Evolutionary conservation across 2,113 vertebrate species (phyloP).

Genomic region (Cheilinus undulatus): DNA sequence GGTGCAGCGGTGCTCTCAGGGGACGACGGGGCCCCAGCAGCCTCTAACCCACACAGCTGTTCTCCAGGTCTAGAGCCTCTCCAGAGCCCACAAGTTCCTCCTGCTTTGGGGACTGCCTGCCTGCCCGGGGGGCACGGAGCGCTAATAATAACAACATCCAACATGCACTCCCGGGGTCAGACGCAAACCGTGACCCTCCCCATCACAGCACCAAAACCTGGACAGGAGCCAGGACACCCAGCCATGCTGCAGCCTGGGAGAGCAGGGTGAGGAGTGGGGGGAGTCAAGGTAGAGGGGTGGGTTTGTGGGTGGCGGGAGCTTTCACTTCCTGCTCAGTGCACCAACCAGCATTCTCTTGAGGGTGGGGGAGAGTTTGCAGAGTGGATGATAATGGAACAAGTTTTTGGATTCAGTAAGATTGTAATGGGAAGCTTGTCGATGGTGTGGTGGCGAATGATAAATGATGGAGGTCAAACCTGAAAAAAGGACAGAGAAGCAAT

Average conservation of each 20-base stretch:
- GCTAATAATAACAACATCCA: conserved; percentile 97
- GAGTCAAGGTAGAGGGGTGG: conserved; percentile 15
- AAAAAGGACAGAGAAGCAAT: conserved; percentile 15
- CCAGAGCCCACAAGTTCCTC: conserved; percentile 77
- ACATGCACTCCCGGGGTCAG: conserved; percentile 88
- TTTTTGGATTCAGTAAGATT: conserved; percentile 34
- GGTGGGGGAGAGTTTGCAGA: conserved; percentile 37
- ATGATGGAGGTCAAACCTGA: conserved; percentile 36
- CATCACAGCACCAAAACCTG: conserved; percentile 87
- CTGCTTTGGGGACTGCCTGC: conserved; percentile 84
- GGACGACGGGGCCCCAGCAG: conserved; percentile 56
- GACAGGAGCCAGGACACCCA: conserved; percentile 83
- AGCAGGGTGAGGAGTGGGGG: conserved; percentile 57
- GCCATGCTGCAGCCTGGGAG: conserved; percentile 70
- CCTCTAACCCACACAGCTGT: conserved; percentile 84
- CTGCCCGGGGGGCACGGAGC: conserved; percentile 86
- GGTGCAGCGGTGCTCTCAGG: conserved; percentile 66
- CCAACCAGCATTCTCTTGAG: conserved; percentile 24
- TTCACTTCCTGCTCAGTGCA: conserved; percentile 72
- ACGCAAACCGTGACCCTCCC: conserved; percentile 87
- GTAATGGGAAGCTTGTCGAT: background rate
- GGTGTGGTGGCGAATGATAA: background rate
- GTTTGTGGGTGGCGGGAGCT: conserved; percentile 66
- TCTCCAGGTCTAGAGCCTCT: conserved; percentile 81
- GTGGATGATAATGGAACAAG: conserved; percentile 18